These are phyloP conservation scores for Harmothoe impar DNA, from an alignment of 2,888 invertebrate genomes.

Conservation along the genomic window DNA sequence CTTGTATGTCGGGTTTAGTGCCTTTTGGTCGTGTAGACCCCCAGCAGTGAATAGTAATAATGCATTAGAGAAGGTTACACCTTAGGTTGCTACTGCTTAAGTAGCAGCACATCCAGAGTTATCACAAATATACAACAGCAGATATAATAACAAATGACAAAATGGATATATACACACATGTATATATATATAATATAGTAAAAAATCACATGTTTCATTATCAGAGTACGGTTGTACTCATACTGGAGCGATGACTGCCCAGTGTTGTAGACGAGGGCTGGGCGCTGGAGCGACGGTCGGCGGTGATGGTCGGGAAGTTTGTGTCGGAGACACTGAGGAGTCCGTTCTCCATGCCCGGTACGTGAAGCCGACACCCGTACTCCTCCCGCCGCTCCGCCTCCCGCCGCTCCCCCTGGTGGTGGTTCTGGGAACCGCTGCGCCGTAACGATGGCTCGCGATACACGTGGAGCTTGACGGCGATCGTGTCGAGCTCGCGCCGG, in stretches of 20 bases:
- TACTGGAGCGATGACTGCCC: not conserved
- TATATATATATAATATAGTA: not conserved
- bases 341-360: constrained; percentile 56
- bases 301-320: constrained; percentile 51
- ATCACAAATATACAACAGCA: no score
- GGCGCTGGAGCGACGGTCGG: constrained; percentile 32
- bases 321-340: constrained; percentile 1
- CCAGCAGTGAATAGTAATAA: no score
- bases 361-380: constrained; percentile 31
- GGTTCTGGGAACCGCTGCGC: not conserved
- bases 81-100: no score
- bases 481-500: constrained; percentile 76
- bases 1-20: no score
- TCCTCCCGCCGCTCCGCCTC: not conserved
- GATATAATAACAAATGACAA: not conserved
- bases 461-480: constrained; percentile 68
- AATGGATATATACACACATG: not conserved
- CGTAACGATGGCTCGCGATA: not conserved
- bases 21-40: no score
- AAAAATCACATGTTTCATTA: not conserved
- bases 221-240: constrained; percentile 36
- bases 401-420: not conserved
- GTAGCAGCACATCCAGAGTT: no score
- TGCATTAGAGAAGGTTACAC: no score
- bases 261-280: not conserved